Percentiles rank a stretch among this genome's conserved stretches.
These are phyloP conservation scores for Karalla daura DNA, from an alignment of 2,797 vertebrate species.

Conservation along the genomic window DNA sequence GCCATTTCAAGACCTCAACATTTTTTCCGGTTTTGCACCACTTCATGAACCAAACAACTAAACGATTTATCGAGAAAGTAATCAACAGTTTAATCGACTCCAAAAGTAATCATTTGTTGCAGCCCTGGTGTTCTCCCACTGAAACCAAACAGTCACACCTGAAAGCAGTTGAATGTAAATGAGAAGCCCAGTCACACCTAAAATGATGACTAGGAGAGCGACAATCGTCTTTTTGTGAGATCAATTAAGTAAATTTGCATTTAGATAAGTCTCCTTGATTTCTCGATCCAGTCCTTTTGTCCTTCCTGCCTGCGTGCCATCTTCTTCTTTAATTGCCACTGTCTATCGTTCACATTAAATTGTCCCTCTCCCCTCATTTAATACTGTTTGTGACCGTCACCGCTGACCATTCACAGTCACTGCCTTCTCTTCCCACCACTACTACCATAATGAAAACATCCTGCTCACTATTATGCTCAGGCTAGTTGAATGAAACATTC, in stretches of 20 bases:
- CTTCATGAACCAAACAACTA: too few species aligned
- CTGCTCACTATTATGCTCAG: not conserved
- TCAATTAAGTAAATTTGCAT: constrained; percentile 47
- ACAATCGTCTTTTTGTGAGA: constrained; percentile 24
- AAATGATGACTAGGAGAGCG: constrained; percentile 16
- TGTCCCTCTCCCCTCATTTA: constrained; percentile 17
- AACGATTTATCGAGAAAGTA: too few species aligned
- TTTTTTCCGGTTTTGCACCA: too few species aligned
- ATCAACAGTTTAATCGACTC: too few species aligned
- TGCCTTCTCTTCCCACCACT: constrained; percentile 14
- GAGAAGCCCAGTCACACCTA: constrained; percentile 1
- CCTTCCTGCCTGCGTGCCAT: not conserved
- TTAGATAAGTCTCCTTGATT: constrained; percentile 57
- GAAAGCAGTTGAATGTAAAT: constrained; percentile 14
- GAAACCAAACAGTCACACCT: constrained; percentile 25
- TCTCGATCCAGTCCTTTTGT: constrained; percentile 28
- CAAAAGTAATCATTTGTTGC: too few species aligned
- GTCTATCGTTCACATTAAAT: constrained; percentile 23
- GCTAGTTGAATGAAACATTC: constrained; percentile 14
- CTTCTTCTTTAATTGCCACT: constrained; percentile 32
- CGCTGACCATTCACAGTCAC: constrained; percentile 13
- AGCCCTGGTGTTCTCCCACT: not conserved
- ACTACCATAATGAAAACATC: constrained; percentile 14
- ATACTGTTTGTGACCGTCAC: constrained; percentile 18
- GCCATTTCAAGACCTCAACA: too few species aligned